Evolutionary conservation across 2,797 vertebrate genomes (phyloP).

Genomic region (Artibeus jamaicensis): DNA sequence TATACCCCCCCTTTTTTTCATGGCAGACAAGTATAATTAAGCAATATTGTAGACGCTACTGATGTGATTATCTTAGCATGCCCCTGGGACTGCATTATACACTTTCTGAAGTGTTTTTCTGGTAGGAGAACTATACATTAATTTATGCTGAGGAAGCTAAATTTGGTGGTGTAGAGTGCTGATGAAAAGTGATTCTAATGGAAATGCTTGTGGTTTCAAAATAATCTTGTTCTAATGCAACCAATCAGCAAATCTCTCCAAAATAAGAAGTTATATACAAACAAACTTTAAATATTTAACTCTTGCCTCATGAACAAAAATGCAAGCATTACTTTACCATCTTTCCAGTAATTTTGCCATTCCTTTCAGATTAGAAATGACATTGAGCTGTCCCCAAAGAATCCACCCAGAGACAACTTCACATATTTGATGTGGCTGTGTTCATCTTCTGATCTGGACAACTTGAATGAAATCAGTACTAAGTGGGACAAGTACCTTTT

Average conservation of each 20-base stretch:
- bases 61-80: constrained; percentile 72
- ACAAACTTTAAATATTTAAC: constrained; percentile 67
- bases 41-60: constrained; percentile 70
- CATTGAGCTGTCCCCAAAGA: background rate
- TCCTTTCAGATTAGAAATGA: constrained; percentile 61
- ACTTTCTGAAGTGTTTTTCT: constrained; percentile 76
- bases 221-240: constrained; percentile 37
- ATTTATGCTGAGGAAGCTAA: constrained; percentile 74
- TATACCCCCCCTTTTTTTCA: background rate
- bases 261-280: constrained; percentile 54
- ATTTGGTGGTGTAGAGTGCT: constrained; percentile 52
- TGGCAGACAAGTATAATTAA: constrained; percentile 75
- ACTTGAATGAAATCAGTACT: constrained; percentile 79
- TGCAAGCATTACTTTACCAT: constrained; percentile 2
- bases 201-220: constrained; percentile 51
- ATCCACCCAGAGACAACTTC: constrained; percentile 52
- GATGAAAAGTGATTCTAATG: constrained; percentile 49
- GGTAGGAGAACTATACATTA: constrained; percentile 63
- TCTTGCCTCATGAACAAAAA: constrained; percentile 34
- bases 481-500: background rate
- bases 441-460: constrained; percentile 71
- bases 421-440: constrained; percentile 67
- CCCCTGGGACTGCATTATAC: constrained; percentile 70
- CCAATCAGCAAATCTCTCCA: constrained; percentile 55
- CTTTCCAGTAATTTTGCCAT: constrained; percentile 2